Evolutionary conservation across 1,140 invertebrate genomes (phyloP).

Genomic region (Drosophila parabipectinata): DNA sequence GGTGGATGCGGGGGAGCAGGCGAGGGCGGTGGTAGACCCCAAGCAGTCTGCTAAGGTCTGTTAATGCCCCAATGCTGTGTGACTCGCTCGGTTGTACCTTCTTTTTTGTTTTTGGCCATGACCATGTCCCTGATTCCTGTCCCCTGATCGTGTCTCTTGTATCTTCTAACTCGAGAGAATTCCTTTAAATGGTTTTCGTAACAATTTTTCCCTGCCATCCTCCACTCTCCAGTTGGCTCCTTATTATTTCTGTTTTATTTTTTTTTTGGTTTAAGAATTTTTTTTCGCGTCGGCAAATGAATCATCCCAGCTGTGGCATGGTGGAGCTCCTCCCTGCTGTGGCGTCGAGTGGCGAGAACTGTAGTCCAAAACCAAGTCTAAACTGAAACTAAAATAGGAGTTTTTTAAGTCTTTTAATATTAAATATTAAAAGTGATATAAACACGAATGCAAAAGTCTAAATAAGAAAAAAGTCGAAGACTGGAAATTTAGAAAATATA

Average conservation of each 20-base stretch:
- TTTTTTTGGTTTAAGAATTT: constrained; percentile 27
- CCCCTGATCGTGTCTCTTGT: constrained; percentile 64
- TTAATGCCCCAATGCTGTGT: constrained; percentile 42
- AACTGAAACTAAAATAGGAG: constrained; percentile 11
- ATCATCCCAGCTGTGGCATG: constrained; percentile 64
- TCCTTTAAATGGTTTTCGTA: constrained; percentile 78
- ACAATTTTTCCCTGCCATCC: constrained; percentile 52
- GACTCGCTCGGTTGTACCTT: constrained; percentile 22
- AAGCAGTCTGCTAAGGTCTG: constrained; percentile 78
- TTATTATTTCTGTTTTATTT: constrained; percentile 31
- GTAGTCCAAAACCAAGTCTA: constrained; percentile 35
- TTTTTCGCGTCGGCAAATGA: constrained; percentile 61
- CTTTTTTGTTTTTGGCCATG: constrained; percentile 53
- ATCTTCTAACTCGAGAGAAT: constrained; percentile 73
- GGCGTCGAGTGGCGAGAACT: constrained; percentile 63
- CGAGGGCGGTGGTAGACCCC: constrained; percentile 57
- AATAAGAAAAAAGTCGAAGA: too few relatives aligned
- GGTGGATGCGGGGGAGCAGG: neutral
- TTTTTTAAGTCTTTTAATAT: neutral
- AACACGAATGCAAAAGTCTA: too few relatives aligned
- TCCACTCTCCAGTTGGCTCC: constrained; percentile 23
- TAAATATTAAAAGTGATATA: too few relatives aligned
- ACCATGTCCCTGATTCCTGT: constrained; percentile 43
- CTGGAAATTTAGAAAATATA: too few relatives aligned
- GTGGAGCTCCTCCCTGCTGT: constrained; percentile 75